Conservation (phyloP, 2,888 invertebrate genomes). For the Melipona bicolor region DNA sequence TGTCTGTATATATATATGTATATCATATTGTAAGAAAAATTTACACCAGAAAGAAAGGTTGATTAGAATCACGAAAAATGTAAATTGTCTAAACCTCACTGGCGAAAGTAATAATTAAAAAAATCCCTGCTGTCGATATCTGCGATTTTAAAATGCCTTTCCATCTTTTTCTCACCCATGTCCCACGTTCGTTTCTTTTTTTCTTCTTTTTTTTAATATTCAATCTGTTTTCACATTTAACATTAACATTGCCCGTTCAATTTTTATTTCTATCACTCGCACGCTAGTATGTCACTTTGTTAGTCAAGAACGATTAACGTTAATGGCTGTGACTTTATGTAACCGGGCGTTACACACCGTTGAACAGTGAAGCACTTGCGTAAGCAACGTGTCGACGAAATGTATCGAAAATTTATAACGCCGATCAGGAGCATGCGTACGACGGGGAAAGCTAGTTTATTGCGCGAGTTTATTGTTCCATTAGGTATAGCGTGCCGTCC, state of each 20-base stretch:
- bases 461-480: conserved; percentile 32
- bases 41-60: no score
- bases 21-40: no score
- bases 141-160: no score
- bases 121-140: no score
- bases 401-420: conserved; percentile 25
- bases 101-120: no score
- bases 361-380: conserved; percentile 6
- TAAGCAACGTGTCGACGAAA: conserved; percentile 15
- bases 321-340: conserved; percentile 9
- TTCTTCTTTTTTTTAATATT: not conserved
- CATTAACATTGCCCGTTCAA: no score
- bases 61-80: no score
- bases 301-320: conserved; percentile 1
- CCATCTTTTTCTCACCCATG: no score
- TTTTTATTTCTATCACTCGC: not conserved
- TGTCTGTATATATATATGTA: no score
- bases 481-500: conserved; percentile 3
- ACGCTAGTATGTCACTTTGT: not conserved
- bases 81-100: no score
- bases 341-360: conserved; percentile 8
- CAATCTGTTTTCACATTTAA: not conserved
- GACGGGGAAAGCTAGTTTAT: conserved; percentile 14
- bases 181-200: no score
- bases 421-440: not conserved